Conservation (phyloP, 2,113 vertebrate genomes). For the Potamarius usumacintae region DNA sequence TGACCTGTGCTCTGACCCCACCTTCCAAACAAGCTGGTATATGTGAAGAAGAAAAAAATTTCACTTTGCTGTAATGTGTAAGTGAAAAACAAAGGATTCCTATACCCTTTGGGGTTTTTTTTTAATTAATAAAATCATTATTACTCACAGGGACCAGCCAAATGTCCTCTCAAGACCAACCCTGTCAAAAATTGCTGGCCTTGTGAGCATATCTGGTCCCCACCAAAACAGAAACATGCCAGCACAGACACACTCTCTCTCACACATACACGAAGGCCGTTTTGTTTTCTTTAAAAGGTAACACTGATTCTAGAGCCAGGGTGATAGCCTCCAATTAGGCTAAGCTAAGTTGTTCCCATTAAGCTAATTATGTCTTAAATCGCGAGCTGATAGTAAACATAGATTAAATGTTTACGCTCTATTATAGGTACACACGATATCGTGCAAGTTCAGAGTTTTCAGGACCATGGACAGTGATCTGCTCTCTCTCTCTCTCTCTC, state of each 20-base stretch:
- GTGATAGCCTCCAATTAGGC: constrained; percentile 5
- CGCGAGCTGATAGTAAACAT: neutral
- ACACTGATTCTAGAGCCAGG: neutral
- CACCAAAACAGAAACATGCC: neutral
- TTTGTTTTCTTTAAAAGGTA: neutral
- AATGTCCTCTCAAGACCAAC: neutral
- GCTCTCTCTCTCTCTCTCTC: neutral
- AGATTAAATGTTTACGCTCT: constrained; percentile 14
- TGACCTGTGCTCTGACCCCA: too few relatives aligned
- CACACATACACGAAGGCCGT: neutral
- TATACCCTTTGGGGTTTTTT: neutral
- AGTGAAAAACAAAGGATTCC: too few relatives aligned
- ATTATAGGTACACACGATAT: neutral
- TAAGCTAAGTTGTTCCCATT: constrained; percentile 4
- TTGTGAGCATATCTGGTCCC: neutral
- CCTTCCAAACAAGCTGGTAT: too few relatives aligned
- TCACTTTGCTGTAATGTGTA: too few relatives aligned
- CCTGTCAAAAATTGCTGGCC: neutral
- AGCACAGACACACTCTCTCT: neutral
- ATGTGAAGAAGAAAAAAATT: too few relatives aligned
- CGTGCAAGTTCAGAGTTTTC: constrained; percentile 31
- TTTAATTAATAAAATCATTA: neutral
- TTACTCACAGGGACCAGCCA: neutral
- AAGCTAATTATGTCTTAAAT: constrained; percentile 19
- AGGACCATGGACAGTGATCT: constrained; percentile 63